Evolutionary conservation across 1,140 invertebrate species (phyloP), one percentile per base, ranked within the genome.

Genomic region (Lordiphosa stackelbergi): DNA sequence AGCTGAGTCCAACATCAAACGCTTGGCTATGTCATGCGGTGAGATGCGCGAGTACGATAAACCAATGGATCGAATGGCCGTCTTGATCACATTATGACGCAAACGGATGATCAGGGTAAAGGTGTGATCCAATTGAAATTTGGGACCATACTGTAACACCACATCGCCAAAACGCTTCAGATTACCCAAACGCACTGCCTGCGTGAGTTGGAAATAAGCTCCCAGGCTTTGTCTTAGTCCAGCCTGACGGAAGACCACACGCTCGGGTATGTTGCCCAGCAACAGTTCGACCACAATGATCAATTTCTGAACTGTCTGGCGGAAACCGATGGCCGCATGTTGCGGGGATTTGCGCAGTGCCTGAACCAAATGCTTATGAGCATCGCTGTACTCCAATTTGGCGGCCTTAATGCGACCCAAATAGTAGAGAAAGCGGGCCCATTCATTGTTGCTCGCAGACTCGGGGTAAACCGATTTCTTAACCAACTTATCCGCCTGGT

Each of bases 61-160:
- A 9, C 96, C 97, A 88, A 99, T 99, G 56, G 97, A 97, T 37
- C 98, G 91, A 42, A 99, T 96, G 0, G 98, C 98, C 5, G 98
- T 99, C 89, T 99, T 99, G 83, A 99, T 99, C 2, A 99, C 98
- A 91, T 99, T 99, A 87, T 99, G 98, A 53, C 97, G 92, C 12
- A 99, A 89, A 60, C 97, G 92, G 12, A 99, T 90, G 78, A 99
- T 99, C 28, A 99, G 88, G 43, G 96, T 98, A 77, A 96, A 99
- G 0, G 97, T 99, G 78, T 98, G 93, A 89, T 99, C 97, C 55
- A 90, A 89, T 37, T 94, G 92, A 73, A 97, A 97, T 81, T 96
- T 94, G 0, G 93, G 92, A 1, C 95, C 95, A 89, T 93, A 96
- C 65, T 97, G 95, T 66, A 97, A 93, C 10, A 99, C 88, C 0